Evolutionary conservation across 2,113 vertebrate species (phyloP).

Genomic region (Etheostoma spectabile): DNA sequence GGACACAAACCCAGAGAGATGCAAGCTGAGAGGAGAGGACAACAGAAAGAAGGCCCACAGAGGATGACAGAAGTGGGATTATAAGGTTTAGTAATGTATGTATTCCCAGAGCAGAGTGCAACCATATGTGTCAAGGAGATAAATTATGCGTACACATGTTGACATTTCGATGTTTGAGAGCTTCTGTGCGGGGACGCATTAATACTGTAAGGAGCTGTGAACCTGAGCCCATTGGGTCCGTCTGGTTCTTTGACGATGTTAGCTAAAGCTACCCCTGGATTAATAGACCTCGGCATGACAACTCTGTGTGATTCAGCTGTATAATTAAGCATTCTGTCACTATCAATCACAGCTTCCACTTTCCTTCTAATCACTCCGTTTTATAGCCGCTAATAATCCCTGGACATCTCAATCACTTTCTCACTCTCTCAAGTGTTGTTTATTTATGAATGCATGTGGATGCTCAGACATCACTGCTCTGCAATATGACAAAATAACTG

Average conservation of each 20-base stretch:
- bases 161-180: conserved; percentile 25
- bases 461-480: neutral
- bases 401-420: conserved; percentile 1
- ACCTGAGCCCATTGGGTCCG: neutral
- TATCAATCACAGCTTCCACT: conserved; percentile 54
- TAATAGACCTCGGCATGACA: conserved; percentile 66
- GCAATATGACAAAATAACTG: conserved; percentile 17
- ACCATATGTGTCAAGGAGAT: conserved; percentile 39
- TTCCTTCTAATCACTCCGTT: conserved; percentile 53
- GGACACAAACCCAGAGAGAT: conserved; percentile 4
- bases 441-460: neutral
- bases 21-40: conserved; percentile 15
- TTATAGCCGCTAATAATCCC: conserved; percentile 54
- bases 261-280: conserved; percentile 44
- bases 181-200: conserved; percentile 20
- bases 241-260: conserved; percentile 16
- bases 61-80: conserved; percentile 35
- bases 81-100: conserved; percentile 24
- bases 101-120: conserved; percentile 34
- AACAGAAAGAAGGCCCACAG: neutral
- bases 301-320: conserved; percentile 50
- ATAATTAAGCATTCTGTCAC: conserved; percentile 75
- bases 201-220: conserved; percentile 5
- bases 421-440: neutral
- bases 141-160: conserved; percentile 37